These are phyloP conservation scores for Tricholaema leucomelas DNA, from an alignment of 2,113 vertebrate species.

Conservation along the genomic window DNA sequence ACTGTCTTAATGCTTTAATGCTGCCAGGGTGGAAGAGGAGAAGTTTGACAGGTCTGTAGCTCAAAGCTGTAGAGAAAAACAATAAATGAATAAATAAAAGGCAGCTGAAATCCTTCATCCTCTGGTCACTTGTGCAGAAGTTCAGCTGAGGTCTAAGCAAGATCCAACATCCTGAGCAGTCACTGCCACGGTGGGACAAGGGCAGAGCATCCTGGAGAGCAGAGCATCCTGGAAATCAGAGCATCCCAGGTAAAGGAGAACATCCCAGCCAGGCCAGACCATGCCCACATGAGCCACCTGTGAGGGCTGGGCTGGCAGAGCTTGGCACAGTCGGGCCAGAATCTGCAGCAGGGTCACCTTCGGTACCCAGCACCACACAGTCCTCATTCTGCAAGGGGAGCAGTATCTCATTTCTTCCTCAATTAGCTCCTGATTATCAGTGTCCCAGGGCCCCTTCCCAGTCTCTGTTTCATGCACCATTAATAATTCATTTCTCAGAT, in stretches of 20 bases:
- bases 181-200: neutral
- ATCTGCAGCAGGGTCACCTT: slow-evolving; percentile 60
- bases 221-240: neutral
- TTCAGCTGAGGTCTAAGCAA: neutral
- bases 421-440: slow-evolving; percentile 76
- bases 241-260: neutral
- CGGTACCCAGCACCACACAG: slow-evolving; percentile 2
- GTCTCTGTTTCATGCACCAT: slow-evolving; percentile 70
- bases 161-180: neutral
- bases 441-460: slow-evolving; percentile 67
- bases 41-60: neutral
- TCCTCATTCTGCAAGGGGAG: neutral
- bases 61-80: neutral
- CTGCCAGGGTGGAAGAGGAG: neutral
- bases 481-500: slow-evolving; percentile 75
- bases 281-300: accelerated
- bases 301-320: neutral
- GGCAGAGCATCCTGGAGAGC: neutral
- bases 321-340: accelerated
- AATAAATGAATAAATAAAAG: neutral
- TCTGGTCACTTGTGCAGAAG: neutral
- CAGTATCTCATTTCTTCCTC: slow-evolving; percentile 71
- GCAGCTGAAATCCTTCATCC: neutral
- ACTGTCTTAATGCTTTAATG: neutral
- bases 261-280: neutral